These are phyloP conservation scores for Tigriopus californicus DNA, from an alignment of 2,888 invertebrate species.

Conservation along the genomic window DNA sequence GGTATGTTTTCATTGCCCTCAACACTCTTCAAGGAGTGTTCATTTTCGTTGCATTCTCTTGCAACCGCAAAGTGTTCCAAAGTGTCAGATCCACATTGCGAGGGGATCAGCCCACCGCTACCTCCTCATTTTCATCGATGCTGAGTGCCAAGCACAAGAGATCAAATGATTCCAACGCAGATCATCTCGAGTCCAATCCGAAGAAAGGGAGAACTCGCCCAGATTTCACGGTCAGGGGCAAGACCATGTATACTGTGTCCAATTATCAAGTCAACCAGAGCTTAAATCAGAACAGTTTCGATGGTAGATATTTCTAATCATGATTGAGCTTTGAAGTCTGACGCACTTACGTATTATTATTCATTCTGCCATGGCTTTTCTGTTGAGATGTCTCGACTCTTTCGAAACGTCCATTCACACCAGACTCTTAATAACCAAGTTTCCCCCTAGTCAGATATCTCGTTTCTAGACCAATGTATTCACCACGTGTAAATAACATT, in stretches of 20 bases:
- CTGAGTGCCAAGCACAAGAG: background rate
- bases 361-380: background rate
- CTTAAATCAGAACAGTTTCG: background rate
- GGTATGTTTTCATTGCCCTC: constrained; percentile 31
- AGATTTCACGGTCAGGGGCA: background rate
- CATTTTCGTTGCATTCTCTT: constrained; percentile 33
- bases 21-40: constrained; percentile 34
- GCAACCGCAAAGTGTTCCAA: constrained; percentile 28
- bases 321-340: background rate
- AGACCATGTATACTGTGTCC: background rate
- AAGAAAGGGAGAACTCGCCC: background rate
- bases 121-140: background rate
- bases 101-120: background rate
- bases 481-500: too few species aligned
- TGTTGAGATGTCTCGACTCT: too few species aligned
- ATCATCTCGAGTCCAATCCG: background rate
- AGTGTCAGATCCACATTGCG: background rate
- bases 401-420: too few species aligned
- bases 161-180: background rate
- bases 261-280: background rate
- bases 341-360: background rate
- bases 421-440: too few species aligned
- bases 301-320: background rate
- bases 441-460: too few species aligned
- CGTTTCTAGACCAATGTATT: too few species aligned